A percentile compares a stretch with the other conserved stretches of the same genome.
Evolutionary conservation across 2,888 invertebrate genomes (phyloP).

Genomic region (Caenorhabditis japonica): DNA sequence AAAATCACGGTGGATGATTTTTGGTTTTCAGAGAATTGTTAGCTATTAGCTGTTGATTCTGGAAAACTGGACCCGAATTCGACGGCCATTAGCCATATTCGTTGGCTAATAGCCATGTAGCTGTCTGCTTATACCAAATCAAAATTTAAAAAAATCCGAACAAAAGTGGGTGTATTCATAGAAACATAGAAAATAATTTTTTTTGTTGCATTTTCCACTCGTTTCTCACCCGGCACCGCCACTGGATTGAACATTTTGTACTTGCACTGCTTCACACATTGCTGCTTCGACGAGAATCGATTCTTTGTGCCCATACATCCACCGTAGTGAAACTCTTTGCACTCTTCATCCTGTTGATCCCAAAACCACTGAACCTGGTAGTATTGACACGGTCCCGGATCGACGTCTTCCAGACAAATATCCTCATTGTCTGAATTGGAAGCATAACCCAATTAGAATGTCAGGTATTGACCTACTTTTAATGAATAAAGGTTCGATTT

Average conservation of each 20-base stretch:
- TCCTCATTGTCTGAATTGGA: constrained; percentile 54
- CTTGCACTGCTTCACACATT: constrained; percentile 71
- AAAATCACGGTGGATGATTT: background rate
- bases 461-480: background rate
- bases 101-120: too few relatives aligned
- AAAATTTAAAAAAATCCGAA: too few relatives aligned
- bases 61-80: too few relatives aligned
- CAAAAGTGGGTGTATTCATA: too few relatives aligned
- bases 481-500: background rate
- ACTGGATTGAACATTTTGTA: constrained; percentile 73
- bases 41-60: too few relatives aligned
- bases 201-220: too few relatives aligned
- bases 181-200: too few relatives aligned
- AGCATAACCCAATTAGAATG: background rate
- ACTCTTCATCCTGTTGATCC: constrained; percentile 65
- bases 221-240: constrained; percentile 65
- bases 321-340: constrained; percentile 74
- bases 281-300: constrained; percentile 68
- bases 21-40: too few relatives aligned
- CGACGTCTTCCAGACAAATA: constrained; percentile 58
- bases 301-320: constrained; percentile 74
- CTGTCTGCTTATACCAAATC: too few relatives aligned
- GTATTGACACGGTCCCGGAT: constrained; percentile 73
- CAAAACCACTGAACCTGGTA: constrained; percentile 71
- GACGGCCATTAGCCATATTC: too few relatives aligned